phyloP scores from a whole-genome alignment of 2,797 vertebrate species.

The Petrocephalus sullivani region DNA sequence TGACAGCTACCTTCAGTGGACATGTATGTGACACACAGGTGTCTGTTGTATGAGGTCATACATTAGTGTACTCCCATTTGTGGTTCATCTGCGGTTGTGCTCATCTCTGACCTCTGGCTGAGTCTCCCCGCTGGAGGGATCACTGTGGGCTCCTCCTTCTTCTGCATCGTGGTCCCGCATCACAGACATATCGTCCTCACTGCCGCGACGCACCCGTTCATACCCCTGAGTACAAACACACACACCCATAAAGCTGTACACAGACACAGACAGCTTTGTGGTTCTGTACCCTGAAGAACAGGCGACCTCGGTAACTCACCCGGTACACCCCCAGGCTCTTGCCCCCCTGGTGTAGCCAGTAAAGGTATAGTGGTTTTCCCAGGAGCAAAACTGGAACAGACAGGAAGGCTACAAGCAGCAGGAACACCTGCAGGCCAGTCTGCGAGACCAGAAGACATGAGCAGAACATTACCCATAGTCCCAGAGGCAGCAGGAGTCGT shows the following conservation, averaged over 20 bases:
- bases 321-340: constrained; percentile 75
- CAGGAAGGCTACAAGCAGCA: constrained; percentile 72
- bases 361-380: constrained; percentile 87
- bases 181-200: constrained; percentile 82
- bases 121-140: constrained; percentile 59
- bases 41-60: not conserved
- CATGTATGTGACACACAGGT: not conserved
- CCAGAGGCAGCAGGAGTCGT: not conserved
- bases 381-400: constrained; percentile 84
- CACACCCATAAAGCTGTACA: not conserved
- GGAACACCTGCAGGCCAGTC: constrained; percentile 74
- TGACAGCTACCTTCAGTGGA: not conserved
- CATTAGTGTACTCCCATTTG: not conserved
- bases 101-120: constrained; percentile 71
- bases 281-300: not conserved
- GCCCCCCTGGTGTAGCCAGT: constrained; percentile 81
- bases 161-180: constrained; percentile 73
- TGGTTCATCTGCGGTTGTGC: not conserved
- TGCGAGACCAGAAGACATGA: constrained; percentile 44
- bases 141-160: constrained; percentile 68
- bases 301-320: constrained; percentile 56
- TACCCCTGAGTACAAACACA: constrained; percentile 65
- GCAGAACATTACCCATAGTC: not conserved
- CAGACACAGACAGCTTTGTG: not conserved
- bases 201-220: constrained; percentile 80